Evolutionary conservation across 2,113 vertebrate species (phyloP).

Genomic region (Scalopus aquaticus): DNA sequence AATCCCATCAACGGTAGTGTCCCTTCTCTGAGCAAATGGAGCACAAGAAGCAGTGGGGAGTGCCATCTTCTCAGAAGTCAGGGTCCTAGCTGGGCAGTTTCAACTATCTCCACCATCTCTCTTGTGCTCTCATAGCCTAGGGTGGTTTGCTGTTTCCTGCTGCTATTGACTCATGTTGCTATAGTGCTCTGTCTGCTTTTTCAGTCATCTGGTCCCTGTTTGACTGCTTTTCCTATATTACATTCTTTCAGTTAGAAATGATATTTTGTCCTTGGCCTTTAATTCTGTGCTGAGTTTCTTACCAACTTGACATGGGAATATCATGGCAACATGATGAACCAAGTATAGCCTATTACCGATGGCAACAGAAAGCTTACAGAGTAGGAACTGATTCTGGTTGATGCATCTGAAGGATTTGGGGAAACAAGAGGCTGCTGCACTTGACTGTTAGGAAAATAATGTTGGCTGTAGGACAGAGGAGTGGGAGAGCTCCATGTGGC

Average conservation of each 20-base stretch:
- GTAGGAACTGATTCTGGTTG: no score
- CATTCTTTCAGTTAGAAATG: background rate
- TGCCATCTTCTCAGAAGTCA: background rate
- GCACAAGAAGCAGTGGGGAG: background rate
- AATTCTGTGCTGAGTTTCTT: background rate
- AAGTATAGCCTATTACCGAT: background rate
- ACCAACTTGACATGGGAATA: background rate
- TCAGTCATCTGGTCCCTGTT: background rate
- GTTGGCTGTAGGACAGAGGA: background rate
- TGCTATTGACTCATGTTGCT: background rate
- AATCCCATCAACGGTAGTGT: no score
- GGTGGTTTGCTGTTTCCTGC: background rate
- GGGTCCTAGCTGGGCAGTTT: background rate
- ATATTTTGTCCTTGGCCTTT: background rate
- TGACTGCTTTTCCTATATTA: background rate
- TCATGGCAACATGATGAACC: background rate
- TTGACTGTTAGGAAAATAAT: background rate
- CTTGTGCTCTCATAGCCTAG: background rate
- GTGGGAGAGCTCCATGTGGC: background rate
- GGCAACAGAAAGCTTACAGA: background rate
- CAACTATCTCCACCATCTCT: background rate
- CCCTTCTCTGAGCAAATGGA: background rate
- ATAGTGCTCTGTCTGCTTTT: background rate
- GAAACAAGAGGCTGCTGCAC: background rate
- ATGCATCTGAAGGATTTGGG: background rate